phyloP scores from a whole-genome alignment of 2,113 vertebrate genomes.

The Hyla sarda region DNA sequence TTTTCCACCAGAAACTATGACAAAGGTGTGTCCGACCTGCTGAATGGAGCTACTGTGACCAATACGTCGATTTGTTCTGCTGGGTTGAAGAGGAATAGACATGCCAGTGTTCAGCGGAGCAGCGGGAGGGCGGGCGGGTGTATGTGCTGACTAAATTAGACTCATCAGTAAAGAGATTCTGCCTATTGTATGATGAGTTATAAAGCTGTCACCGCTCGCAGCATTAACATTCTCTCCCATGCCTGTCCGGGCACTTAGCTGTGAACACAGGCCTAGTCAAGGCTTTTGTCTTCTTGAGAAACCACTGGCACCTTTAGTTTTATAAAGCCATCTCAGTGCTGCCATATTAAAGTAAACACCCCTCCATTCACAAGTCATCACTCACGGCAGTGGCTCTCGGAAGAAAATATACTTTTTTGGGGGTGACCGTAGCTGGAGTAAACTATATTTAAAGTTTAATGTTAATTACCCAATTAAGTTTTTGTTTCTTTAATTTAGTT shows the following conservation, averaged over 20 bases:
- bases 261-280: conserved; percentile 63
- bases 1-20: conserved; percentile 60
- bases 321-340: conserved; percentile 62
- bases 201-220: conserved; percentile 74
- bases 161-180: conserved; percentile 66
- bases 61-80: conserved; percentile 58
- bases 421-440: not conserved
- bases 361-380: conserved; percentile 30
- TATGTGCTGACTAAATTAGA: conserved; percentile 63
- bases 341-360: conserved; percentile 62
- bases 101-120: conserved; percentile 43
- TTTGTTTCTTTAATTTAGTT: too few relatives aligned
- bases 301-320: conserved; percentile 66
- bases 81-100: conserved; percentile 59
- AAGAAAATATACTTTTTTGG: not conserved
- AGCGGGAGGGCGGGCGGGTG: conserved; percentile 60
- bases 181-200: conserved; percentile 70
- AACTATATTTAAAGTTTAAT: not conserved
- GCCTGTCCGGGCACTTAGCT: conserved; percentile 62
- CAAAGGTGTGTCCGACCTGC: conserved; percentile 67
- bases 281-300: conserved; percentile 71
- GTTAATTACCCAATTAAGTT: too few relatives aligned
- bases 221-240: conserved; percentile 63
- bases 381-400: not conserved
- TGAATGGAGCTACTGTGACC: conserved; percentile 60